Percentiles rank a stretch among this genome's conserved stretches.
phyloP scores from a whole-genome alignment of 2,888 invertebrate species.

The Abrostola tripartita region DNA sequence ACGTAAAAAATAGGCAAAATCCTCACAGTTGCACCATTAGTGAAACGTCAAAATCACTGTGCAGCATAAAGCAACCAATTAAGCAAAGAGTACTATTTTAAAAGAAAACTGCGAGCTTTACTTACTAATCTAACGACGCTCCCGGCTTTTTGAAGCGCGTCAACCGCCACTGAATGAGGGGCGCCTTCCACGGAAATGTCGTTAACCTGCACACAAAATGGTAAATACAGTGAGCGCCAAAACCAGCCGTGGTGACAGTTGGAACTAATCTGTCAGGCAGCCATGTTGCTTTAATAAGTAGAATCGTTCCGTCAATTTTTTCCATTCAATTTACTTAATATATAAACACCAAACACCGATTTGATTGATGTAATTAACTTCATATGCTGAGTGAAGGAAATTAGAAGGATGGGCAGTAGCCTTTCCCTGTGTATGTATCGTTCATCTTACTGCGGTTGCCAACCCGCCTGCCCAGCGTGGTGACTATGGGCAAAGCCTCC shows the following conservation, averaged over 20 bases:
- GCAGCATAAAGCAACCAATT: constrained; percentile 51
- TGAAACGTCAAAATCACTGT: constrained; percentile 25
- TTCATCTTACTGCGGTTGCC: no score
- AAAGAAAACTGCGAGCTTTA: constrained; percentile 52
- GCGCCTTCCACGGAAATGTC: constrained; percentile 97
- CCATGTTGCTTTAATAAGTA: neutral
- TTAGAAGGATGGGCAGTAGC: no score
- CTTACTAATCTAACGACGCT: constrained; percentile 97
- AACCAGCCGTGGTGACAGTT: neutral
- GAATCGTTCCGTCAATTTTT: no score
- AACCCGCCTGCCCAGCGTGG: no score
- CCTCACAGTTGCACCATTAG: constrained; percentile 29
- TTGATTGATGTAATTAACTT: no score
- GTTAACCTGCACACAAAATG: constrained; percentile 91
- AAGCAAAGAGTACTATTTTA: constrained; percentile 33
- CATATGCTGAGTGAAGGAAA: no score
- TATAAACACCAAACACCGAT: no score
- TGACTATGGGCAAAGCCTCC: no score
- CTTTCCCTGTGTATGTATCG: no score
- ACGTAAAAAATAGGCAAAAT: constrained; percentile 25
- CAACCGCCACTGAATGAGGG: constrained; percentile 97
- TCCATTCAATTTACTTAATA: no score
- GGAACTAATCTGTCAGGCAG: neutral
- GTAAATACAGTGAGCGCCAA: neutral
- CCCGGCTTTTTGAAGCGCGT: constrained; percentile 98